Conservation (phyloP, 2,888 invertebrate genomes). For the Thymelicus sylvestris region DNA sequence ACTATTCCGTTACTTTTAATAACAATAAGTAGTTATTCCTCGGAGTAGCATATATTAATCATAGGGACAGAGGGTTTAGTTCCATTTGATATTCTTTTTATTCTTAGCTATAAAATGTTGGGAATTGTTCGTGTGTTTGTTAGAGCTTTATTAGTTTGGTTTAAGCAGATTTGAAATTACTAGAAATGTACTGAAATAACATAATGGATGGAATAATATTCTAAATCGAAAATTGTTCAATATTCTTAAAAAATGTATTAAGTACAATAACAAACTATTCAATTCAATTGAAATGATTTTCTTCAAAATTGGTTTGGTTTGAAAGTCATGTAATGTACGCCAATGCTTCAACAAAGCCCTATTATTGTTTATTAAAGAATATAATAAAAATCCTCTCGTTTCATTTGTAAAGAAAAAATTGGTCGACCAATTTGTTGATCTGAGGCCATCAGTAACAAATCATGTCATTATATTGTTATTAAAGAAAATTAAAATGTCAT, state of each 20-base stretch:
- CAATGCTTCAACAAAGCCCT: too few relatives aligned
- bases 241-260: too few relatives aligned
- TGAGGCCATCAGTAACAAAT: not conserved
- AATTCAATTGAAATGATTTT: too few relatives aligned
- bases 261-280: too few relatives aligned
- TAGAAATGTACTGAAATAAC: slow-evolving; percentile 10
- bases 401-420: too few relatives aligned
- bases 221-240: too few relatives aligned
- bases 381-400: too few relatives aligned
- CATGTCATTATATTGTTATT: not conserved
- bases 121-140: slow-evolving; percentile 33
- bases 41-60: slow-evolving; percentile 21
- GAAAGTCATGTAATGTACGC: too few relatives aligned
- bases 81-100: slow-evolving; percentile 36
- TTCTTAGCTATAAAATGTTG: slow-evolving; percentile 35
- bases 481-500: not conserved
- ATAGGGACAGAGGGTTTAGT: slow-evolving; percentile 18
- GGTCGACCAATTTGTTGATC: too few relatives aligned
- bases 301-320: too few relatives aligned
- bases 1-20: slow-evolving; percentile 16
- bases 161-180: not conserved
- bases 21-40: slow-evolving; percentile 27
- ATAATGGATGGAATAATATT: too few relatives aligned
- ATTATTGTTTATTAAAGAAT: too few relatives aligned
- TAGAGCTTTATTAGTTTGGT: slow-evolving; percentile 30